Evolutionary conservation across 2,113 vertebrate genomes (phyloP).

Genomic region (Capreolus pygargus): DNA sequence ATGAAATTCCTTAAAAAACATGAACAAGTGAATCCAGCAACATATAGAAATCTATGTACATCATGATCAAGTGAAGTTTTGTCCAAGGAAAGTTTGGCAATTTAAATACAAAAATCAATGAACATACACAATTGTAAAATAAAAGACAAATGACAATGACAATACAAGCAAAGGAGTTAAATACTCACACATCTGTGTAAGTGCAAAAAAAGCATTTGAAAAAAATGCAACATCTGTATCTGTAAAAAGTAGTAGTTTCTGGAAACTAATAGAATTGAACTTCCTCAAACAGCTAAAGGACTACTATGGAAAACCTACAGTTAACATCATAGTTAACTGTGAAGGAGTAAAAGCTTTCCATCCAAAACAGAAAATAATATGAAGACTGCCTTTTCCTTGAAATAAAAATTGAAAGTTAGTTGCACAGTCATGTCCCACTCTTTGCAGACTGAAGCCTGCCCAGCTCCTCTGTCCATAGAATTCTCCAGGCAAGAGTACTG

Average conservation of each 20-base stretch:
- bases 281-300: neutral
- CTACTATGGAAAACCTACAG: neutral
- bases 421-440: neutral
- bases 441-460: neutral
- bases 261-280: neutral
- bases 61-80: neutral
- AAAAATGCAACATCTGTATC: neutral
- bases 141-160: neutral
- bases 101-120: neutral
- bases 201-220: neutral
- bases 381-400: neutral
- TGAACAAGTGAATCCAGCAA: neutral
- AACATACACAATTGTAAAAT: neutral
- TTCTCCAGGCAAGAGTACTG: neutral
- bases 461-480: neutral
- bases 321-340: neutral
- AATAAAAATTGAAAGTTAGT: neutral
- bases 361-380: neutral
- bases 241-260: neutral
- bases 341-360: neutral
- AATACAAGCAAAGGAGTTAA: neutral
- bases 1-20: neutral
- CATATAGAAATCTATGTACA: neutral
- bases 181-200: neutral
- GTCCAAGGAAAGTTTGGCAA: neutral